Base-by-base conservation (phyloP, 2,888 invertebrate genomes). In the Polyommatus iphigenia region DNA sequence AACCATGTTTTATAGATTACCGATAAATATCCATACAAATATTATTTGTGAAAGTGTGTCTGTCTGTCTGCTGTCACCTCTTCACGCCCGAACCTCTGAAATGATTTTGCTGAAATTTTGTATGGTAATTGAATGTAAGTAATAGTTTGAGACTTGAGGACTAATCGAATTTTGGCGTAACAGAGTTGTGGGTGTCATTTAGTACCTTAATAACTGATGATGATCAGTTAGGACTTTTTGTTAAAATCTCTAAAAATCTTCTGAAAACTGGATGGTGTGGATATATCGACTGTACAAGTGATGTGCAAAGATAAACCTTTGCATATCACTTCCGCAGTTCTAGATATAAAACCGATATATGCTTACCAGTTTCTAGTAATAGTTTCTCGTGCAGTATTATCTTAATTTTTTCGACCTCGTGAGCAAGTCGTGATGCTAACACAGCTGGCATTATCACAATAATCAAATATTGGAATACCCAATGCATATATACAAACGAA, bases 351-450 rank as follows among this genome's bases (percentile, higher is more conserved):
- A 24, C 24, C 3, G 29, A 67, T 41, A 50, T 54, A 5, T 3
- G 15, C 67, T 20, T 76, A 78, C 79, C 77, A 72, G 29, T 76
- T 72, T 78, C 78, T 46, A 72, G 18, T n/a, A 78, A 72, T 20
- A 78, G 73, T 71, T 54, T 80, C 5, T 80, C 76, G 29, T 80
- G 78, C n/a, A 80, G 20, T 10, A 78, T 15, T n/a, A 80, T 13
- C 36, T 78, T 79, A n/a, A 78, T 77, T 13, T 78, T 80, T 29
- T 78, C 57, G n/a, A 79, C 78, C 76, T 78, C 76, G 46, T 29
- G 50, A 7, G 62, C 20, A 0, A 80, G 7, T 18, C 29, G 46
- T 24, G 78, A 76, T 2, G 78, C 78, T 2, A 73, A n/a, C 29
- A 80, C 20, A 32, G 78, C 77, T 3, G 78, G 78, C 20, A 76